Base-by-base conservation (phyloP, 1,140 invertebrate species). In the Orchesella cincta region DNA sequence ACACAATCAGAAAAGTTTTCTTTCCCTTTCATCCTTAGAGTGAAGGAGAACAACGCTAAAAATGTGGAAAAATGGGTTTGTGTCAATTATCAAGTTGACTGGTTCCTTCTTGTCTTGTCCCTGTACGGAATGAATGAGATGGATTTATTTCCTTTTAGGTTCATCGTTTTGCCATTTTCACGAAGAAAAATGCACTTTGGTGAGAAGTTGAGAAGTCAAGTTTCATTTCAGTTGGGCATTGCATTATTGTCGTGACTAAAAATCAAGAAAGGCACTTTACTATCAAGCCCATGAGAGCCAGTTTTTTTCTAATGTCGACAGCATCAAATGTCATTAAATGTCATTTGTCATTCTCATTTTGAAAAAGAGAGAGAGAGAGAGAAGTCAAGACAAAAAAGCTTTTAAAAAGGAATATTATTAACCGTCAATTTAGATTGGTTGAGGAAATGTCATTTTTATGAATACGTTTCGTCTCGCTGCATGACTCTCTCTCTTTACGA, bases 321-420 rank as follows among this genome's bases (percentile, higher is more conserved):
- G 28, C 26, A 16, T 67, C 62, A 67, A 67, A 67, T 67, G 62
- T 67, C 62, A 67, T 67, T 67, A 67, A 67, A 67, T 67, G 62
- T 67, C 62, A 67, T 67, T 67, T 67, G 8, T 67, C 62, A 8
- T 67, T 67, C 8, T 62, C 31, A 46, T 46, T 12, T 20, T 46
- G 39, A 46, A 8, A 46, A 46, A 12, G 20, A 20, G 8, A 12
- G 39, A 12, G 39, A 46, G 8, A 12, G 39, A 46, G 8, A 20
- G 20, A 20, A 46, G 1, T 67, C 31, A 12, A 67, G 3, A 12
- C 62, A 26, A 57, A 26, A 57, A 57, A 57, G 14, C 52, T 67
- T 67, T 67, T 33, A 67, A 67, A 20, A 46, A 46, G 39, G 20
- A n/a, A n/a, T n/a, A n/a, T n/a, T n/a, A n/a, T n/a, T n/a, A n/a